These are phyloP conservation scores for Lethocerus indicus DNA, from an alignment of 1,140 invertebrate genomes.

Conservation along the genomic window DNA sequence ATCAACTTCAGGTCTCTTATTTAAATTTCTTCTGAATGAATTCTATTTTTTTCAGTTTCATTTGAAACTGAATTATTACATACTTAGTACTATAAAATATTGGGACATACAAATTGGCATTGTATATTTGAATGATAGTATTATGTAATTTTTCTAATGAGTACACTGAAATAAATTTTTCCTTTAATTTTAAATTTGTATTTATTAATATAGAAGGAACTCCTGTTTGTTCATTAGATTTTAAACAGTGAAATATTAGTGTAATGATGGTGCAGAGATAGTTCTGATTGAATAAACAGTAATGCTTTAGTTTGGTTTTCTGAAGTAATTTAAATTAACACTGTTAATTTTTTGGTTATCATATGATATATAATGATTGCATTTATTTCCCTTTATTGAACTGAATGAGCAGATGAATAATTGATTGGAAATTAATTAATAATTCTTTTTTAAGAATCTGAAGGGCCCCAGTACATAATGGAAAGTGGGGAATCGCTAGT, in stretches of 20 bases:
- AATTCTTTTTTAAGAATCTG: constrained; percentile 2
- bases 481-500: constrained; percentile 4
- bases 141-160: too few relatives aligned
- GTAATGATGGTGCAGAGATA: too few relatives aligned
- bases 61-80: neutral
- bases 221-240: too few relatives aligned
- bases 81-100: neutral
- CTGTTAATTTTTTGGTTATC: too few relatives aligned
- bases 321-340: too few relatives aligned
- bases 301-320: too few relatives aligned
- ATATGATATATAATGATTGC: too few relatives aligned
- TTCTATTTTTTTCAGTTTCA: neutral
- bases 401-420: neutral
- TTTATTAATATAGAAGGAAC: too few relatives aligned
- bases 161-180: too few relatives aligned
- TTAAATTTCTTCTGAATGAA: neutral
- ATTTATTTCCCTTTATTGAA: neutral
- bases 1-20: constrained; percentile 10
- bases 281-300: too few relatives aligned
- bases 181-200: too few relatives aligned
- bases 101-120: neutral
- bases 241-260: too few relatives aligned
- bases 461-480: constrained; percentile 1
- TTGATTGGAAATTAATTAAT: neutral
- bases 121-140: neutral